Evolutionary conservation across 2,888 invertebrate species (phyloP).

Genomic region (Tenthredo mesomela): DNA sequence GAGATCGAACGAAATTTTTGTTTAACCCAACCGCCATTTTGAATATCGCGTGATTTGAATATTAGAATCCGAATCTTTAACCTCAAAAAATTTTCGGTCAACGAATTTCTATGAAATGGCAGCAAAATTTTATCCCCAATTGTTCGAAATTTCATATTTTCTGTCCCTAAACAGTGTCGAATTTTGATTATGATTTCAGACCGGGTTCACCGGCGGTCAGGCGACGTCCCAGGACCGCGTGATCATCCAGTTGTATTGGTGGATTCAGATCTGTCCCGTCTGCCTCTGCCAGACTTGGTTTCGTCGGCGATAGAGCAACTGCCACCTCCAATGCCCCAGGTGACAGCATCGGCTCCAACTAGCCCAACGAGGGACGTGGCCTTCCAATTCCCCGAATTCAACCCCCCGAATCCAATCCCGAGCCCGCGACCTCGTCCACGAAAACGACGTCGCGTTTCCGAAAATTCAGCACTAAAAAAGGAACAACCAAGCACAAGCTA

Average conservation of each 20-base stretch:
- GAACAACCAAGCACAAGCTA: slow-evolving; percentile 58
- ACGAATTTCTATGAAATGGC: neutral
- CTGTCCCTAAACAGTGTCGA: neutral
- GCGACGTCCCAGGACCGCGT: slow-evolving; percentile 65
- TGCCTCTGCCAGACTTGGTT: slow-evolving; percentile 75
- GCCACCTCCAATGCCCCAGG: slow-evolving; percentile 73
- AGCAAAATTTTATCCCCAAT: neutral
- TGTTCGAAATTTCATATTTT: neutral
- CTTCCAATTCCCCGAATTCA: slow-evolving; percentile 76
- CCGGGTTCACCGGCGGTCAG: slow-evolving; percentile 72
- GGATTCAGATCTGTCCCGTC: slow-evolving; percentile 72
- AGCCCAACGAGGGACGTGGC: slow-evolving; percentile 76
- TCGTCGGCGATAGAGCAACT: slow-evolving; percentile 74
- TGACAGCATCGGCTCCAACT: slow-evolving; percentile 76
- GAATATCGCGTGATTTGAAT: neutral
- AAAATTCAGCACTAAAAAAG: slow-evolving; percentile 71
- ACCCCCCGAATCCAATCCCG: slow-evolving; percentile 68
- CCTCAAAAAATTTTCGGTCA: neutral
- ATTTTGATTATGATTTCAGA: slow-evolving; percentile 64
- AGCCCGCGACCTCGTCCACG: slow-evolving; percentile 75
- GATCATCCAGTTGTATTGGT: slow-evolving; percentile 72
- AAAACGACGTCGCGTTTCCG: slow-evolving; percentile 74
- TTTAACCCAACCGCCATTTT: neutral
- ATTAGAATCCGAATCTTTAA: neutral
- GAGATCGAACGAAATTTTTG: neutral